Base-by-base conservation (phyloP, 2,113 vertebrate species). In the Nibea albiflora region DNA sequence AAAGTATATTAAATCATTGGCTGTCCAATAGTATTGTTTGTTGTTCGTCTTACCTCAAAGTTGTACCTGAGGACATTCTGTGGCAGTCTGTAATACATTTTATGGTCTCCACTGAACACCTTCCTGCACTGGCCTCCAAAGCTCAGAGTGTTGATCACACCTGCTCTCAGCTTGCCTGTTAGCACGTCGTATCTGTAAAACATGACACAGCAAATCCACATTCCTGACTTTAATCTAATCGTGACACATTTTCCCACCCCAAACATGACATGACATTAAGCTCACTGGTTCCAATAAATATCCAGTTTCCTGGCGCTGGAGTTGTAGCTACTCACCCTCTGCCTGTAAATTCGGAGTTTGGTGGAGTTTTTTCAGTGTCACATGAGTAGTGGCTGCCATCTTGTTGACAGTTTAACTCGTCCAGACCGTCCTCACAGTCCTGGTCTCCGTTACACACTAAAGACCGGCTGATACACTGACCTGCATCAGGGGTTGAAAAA, bases 61-160 rank as follows among this genome's bases (percentile, higher is more conserved):
- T 88, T 96, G 71, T 98, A 98, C 73, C 95, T 95, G n/a, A 99
- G 96, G 74, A 96, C 5, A 19, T 93, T 98, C 60, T 96, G 96
- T 70, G 97, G 97, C 57, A 98, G 92, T 58, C 98, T 92, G 84
- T 96, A 98, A 65, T 73, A 95, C 15, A 94, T 54, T 75, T 61
- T 92, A 52, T 93, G 86, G 65, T 98, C 95, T 0, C 94, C 96
- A 0, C 96, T 97, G 58, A 96, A 98, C 39, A 97, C 93, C 52
- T 96, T 98, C 83, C 97, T 95, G 92, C 97, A 99, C 39, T 97
- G 96, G 10, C 97, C 97, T 72, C 96, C 97, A 79, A 97, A 99
- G 74, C 94, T 98, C 74, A 90, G 95, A 10, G 97, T 97, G 84
- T 98, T 96, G 91, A 99, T 96, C 19, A 98, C 97, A 67, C 69